Conservation (phyloP, 2,888 invertebrate species). For the Xylota sylvarum region DNA sequence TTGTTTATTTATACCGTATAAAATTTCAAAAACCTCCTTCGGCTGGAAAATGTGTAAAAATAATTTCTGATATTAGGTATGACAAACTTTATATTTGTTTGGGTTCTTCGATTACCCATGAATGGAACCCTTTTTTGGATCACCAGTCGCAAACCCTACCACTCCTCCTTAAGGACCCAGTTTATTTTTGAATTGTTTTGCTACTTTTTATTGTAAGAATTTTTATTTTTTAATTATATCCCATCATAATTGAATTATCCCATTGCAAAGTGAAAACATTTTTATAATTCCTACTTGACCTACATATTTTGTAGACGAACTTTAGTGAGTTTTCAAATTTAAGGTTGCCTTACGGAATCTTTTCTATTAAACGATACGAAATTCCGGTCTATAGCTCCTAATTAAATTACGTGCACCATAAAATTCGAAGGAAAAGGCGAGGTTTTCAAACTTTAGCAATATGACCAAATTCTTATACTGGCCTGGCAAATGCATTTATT, state of each 20-base stretch:
- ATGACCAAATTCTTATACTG: no score
- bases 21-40: neutral
- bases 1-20: neutral
- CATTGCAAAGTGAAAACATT: neutral
- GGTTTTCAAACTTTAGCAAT: no score
- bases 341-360: neutral
- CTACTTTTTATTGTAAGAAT: neutral
- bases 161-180: neutral
- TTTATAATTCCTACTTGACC: neutral
- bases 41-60: neutral
- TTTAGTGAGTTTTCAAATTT: neutral
- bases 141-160: neutral
- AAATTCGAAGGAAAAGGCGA: neutral
- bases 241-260: neutral
- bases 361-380: neutral
- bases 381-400: neutral
- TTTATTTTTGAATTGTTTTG: neutral
- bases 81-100: neutral
- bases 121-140: neutral
- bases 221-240: neutral
- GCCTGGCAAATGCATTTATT: no score
- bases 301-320: neutral
- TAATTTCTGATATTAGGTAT: neutral
- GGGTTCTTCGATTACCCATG: neutral
- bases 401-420: neutral